Base-by-base conservation (phyloP, 2,113 vertebrate species). In the Eubucco bourcierii region DNA sequence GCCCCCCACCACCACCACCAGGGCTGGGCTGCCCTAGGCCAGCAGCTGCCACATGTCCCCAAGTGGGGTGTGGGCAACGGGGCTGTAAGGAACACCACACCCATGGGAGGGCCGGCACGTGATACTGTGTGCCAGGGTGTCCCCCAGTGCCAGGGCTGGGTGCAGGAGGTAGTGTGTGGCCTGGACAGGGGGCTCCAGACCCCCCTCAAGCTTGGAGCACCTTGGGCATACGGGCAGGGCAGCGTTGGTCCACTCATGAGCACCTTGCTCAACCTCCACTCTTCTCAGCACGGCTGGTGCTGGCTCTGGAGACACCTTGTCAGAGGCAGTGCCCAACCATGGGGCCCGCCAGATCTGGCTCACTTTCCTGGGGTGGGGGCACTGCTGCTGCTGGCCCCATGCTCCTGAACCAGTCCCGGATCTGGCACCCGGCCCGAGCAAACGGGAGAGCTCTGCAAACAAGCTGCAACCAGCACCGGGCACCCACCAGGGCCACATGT, bases 151-250 rank as follows among this genome's bases (percentile, higher is more conserved):
- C n/a, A 28, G 79, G 46, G 23, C 2, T 7, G 34, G n/a, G 31
- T 0, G 0, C 1, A 2, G 29, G 19, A 33, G 11, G 16, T 0
- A 0, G 25, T 0, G 13, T 23, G 6, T 0, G 1, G n/a, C 27
- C 29, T 2, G 2, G 55, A 52, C 76, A 60, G 46, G 64, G 29
- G 73, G 29, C 4, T 47, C 18, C 24, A 6, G 55, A 25, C 31
- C 18, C 5, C 31, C 31, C 3, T 0, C 3, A 20, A 8, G 28
- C 28, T 55, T 3, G 3, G 33, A 34, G 25, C 31, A 4, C 21
- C 11, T 28, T 0, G 0, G 12, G 31, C 39, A 15, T 1, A 0
- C 1, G 9, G 66, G 61, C 59, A 25, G 37, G 39, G 21, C 41
- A 29, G 60, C 1, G 4, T 28, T 23, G 1, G 14, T 18, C 55